Base-by-base conservation (phyloP, 1,140 invertebrate species). In the Agrypnia vestita region DNA sequence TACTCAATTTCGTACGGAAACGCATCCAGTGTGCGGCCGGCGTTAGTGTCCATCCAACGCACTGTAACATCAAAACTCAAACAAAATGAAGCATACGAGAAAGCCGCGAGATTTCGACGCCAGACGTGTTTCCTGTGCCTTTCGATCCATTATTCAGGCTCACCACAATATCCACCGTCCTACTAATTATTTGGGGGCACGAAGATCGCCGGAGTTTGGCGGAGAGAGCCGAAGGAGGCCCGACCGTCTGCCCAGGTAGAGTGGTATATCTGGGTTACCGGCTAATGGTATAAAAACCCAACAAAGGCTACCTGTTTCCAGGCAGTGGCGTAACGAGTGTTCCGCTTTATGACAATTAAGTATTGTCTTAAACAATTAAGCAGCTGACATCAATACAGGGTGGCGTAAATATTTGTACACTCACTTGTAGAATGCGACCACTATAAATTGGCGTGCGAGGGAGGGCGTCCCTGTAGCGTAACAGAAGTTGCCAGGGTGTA, bases 191-290 rank as follows among this genome's bases (percentile, higher is more conserved):
- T 25, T 71, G n/a, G 67, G 47, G 46, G 17, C 47, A 15, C 67
- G 67, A 53, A 71, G 67, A 49, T 12, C n/a, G 67, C 67, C 67
- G 67, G 21, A 71, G 67, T 49, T 53, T 71, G 15, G 67, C 67
- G 67, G 49, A 71, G 67, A 71, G 7, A 25, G 4, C 67, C 67
- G 67, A 71, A 71, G 47, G 6, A 21, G 19, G 3, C n/a, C 49
- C 11, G 49, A 51, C 59, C n/a, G 47, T 49, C 47, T 1, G 67
- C 17, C 19, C 67, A 71, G 67, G 67, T 71, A 71, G 15, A 1
- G 15, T 10, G 25, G 44, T 25, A 25, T 49, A 71, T 21, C 67
- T 71, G 47, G 44, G 67, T 71, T 71, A 25, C 67, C 19, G 21
- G 11, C 51, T 21, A 71, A 21, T 49, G 67, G 19, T 21, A 71